Base-by-base conservation (phyloP, 2,888 invertebrate genomes). In the Mythimna ferrago region DNA sequence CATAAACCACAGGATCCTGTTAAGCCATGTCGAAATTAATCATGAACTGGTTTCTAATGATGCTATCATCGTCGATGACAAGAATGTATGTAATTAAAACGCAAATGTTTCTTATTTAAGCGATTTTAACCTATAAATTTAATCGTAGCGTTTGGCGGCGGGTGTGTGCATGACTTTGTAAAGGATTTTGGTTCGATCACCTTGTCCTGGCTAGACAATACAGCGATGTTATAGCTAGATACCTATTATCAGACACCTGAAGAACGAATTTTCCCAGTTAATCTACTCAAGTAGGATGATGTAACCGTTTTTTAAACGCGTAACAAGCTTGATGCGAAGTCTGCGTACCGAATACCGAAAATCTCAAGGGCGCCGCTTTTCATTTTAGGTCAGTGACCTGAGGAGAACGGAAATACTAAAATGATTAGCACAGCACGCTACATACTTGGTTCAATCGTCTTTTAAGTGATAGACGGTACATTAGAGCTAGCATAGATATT, bases 201-300 rank as follows among this genome's bases (percentile, higher is more conserved):
- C 56, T 75, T 51, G 16, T 41, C n/a, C 41, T 26, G 64, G 11
- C n/a, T 51, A 74, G 32, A 60, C 53, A 80, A 41, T 38, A 16
- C 11, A 54, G 11, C 21, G 7, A 35, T 14, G 19, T 72, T 48
- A 44, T 6, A 48, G 48, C 32, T 16, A 26, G 26, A 26, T 26
- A 44, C 19, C 19, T 76, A 74, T 74, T 60, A 64, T 32, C 60
- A n/a, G 3, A 56, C 44, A 62, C 56, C 56, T 53, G 16, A 54
- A 60, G n/a, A 78, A 71, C 54, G n/a, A 26, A 38, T 63, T 71
- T 65, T n/a, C 19, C 48, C 19, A 56, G 57, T 73, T 79, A 63
- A 83, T 78, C 76, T 75, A 74, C 62, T 71, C 70, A 76, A 81
- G 74, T 79, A 73, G 73, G 69, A 78, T 86, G 76, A 79, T 66